Evolutionary conservation across 1,140 invertebrate species (phyloP).

Genomic region (Nilaparvata lugens): DNA sequence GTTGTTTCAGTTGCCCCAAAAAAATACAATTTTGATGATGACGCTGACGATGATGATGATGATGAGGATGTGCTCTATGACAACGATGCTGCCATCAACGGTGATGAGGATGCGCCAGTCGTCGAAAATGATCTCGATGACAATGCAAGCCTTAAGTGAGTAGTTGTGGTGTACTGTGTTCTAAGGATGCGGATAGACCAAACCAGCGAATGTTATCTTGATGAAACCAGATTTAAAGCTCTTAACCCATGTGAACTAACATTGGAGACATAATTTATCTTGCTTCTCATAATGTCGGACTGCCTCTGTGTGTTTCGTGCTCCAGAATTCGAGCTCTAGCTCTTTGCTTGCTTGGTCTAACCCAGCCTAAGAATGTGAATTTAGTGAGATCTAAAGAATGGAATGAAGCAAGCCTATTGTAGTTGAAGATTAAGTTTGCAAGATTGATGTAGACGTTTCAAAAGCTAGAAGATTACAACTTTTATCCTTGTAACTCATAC

Average conservation of each 20-base stretch:
- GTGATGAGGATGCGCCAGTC: not conserved
- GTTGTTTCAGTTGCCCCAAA: slow-evolving; percentile 2
- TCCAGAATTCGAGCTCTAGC: too few species aligned
- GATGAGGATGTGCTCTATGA: slow-evolving; percentile 9
- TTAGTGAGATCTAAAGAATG: too few species aligned
- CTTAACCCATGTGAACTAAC: not conserved
- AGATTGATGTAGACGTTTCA: too few species aligned
- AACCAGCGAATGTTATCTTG: not conserved
- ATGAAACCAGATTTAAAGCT: too few species aligned
- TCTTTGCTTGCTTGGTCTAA: too few species aligned
- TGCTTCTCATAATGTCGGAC: too few species aligned
- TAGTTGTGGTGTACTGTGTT: not conserved
- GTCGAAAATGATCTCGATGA: slow-evolving; percentile 7
- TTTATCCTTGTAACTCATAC: too few species aligned
- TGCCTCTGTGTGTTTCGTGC: too few species aligned
- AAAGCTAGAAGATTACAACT: too few species aligned
- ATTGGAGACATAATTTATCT: not conserved
- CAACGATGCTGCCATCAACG: slow-evolving; percentile 7
- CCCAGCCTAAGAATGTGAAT: too few species aligned
- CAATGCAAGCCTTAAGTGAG: slow-evolving; percentile 7
- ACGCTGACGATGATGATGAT: not conserved
- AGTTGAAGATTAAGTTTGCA: too few species aligned
- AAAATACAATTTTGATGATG: slow-evolving; percentile 10
- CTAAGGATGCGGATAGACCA: not conserved
- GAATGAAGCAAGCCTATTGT: too few species aligned